A percentile compares a stretch with the other conserved stretches of the same genome.
Evolutionary conservation across 2,797 vertebrate species (phyloP).

Genomic region (Aeoliscus strigatus): DNA sequence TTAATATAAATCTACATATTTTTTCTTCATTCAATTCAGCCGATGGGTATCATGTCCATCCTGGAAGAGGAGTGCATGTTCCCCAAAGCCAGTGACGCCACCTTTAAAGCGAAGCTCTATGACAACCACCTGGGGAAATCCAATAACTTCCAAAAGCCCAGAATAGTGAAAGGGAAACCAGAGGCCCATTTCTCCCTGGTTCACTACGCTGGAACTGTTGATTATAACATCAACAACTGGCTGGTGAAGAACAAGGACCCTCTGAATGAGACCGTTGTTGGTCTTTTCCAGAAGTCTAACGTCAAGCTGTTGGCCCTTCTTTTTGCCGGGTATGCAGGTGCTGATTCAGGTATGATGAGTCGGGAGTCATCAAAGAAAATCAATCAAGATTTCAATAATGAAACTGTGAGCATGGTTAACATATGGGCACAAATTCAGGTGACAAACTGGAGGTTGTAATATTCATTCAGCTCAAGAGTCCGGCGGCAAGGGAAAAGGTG

Average conservation of each 20-base stretch:
- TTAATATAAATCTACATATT: too few relatives aligned
- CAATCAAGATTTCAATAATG: too few relatives aligned
- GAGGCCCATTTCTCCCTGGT: constrained; percentile 80
- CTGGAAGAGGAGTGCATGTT: constrained; percentile 97
- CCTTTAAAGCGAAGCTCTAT: constrained; percentile 83
- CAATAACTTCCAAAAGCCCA: constrained; percentile 80
- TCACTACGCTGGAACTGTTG: constrained; percentile 81
- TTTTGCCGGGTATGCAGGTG: constrained; percentile 74
- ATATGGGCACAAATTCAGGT: too few relatives aligned
- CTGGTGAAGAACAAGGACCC: constrained; percentile 85
- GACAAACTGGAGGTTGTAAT: too few relatives aligned
- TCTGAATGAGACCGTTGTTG: constrained; percentile 81
- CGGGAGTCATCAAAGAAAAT: too few relatives aligned
- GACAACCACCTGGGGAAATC: constrained; percentile 85
- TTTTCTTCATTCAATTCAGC: constrained; percentile 42
- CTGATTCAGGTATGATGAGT: constrained; percentile 74
- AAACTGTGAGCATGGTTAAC: neutral
- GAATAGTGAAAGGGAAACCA: constrained; percentile 77
- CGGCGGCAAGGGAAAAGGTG: constrained; percentile 49
- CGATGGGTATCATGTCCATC: constrained; percentile 90
- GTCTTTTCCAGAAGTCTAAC: constrained; percentile 79
- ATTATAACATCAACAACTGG: constrained; percentile 83
- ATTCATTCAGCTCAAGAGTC: too few relatives aligned
- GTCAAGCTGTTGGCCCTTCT: constrained; percentile 76
- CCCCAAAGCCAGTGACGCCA: constrained; percentile 80